Evolutionary conservation across 2,888 invertebrate species (phyloP).

Genomic region (Habrosyne pyritoides): DNA sequence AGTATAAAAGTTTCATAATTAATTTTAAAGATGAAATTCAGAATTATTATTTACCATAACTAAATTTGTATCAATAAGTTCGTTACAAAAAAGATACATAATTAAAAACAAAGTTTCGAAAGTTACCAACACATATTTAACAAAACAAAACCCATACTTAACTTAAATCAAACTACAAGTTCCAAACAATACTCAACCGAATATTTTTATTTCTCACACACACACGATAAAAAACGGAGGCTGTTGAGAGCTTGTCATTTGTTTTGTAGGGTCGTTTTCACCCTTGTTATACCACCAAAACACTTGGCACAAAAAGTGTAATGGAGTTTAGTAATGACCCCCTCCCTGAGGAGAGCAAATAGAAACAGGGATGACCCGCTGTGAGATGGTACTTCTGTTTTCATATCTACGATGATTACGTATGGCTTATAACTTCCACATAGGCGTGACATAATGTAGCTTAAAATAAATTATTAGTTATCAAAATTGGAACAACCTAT

Average conservation of each 20-base stretch:
- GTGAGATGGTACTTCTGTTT: conserved; percentile 59
- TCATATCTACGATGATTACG: conserved; percentile 27
- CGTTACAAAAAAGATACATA: background rate
- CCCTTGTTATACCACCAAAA: conserved; percentile 82
- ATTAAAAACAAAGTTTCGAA: background rate
- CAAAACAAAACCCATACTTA: background rate
- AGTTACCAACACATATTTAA: background rate
- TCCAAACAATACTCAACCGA: conserved; percentile 24
- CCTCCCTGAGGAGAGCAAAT: conserved; percentile 65
- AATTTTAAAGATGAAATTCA: background rate
- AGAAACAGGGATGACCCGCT: conserved; percentile 68
- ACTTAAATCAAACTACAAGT: conserved; percentile 24
- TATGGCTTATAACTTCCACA: background rate
- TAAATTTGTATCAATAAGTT: background rate
- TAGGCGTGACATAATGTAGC: background rate
- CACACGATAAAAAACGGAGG: conserved; percentile 64
- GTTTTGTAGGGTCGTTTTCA: conserved; percentile 80
- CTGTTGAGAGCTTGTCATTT: conserved; percentile 71
- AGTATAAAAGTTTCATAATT: background rate
- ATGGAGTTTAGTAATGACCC: conserved; percentile 82
- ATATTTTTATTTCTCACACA: conserved; percentile 59
- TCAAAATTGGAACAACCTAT: no score
- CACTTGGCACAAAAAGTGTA: conserved; percentile 83
- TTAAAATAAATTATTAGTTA: no score
- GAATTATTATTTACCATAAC: background rate